phyloP scores from a whole-genome alignment of 2,113 vertebrate genomes.

The Limanda limanda region DNA sequence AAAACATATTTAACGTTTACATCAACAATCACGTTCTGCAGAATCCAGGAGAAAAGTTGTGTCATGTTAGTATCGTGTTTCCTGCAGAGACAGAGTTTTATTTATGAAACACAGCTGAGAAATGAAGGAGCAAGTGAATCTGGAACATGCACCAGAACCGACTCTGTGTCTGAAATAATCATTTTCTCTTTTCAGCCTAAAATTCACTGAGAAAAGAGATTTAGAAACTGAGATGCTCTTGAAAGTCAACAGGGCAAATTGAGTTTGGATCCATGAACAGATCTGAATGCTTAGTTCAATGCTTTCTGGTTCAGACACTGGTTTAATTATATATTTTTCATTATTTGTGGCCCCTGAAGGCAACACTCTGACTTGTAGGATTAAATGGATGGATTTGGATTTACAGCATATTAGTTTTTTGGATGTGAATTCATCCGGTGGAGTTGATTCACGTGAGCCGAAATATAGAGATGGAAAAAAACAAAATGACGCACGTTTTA shows the following conservation, averaged over 20 bases:
- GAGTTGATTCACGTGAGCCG: not conserved
- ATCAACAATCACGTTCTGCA: no score
- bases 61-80: no score
- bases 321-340: slow-evolving; percentile 7
- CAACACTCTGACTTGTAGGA: slow-evolving; percentile 1
- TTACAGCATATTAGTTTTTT: slow-evolving; percentile 16
- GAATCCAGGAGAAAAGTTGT: no score
- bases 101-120: no score
- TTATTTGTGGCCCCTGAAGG: not conserved
- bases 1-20: no score
- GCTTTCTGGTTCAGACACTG: not conserved
- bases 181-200: not conserved
- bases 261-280: slow-evolving; percentile 37
- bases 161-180: no score
- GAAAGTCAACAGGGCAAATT: slow-evolving; percentile 36
- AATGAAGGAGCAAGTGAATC: no score
- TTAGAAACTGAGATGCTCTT: slow-evolving; percentile 12
- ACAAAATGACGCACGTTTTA: not conserved
- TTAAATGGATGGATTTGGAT: slow-evolving; percentile 8
- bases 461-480: slow-evolving; percentile 6
- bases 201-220: slow-evolving; percentile 8
- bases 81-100: no score
- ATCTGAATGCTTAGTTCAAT: slow-evolving; percentile 5
- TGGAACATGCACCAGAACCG: no score
- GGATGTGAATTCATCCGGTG: slow-evolving; percentile 32